Base-by-base conservation (phyloP, 2,113 vertebrate species). In the Psittacus erithacus region DNA sequence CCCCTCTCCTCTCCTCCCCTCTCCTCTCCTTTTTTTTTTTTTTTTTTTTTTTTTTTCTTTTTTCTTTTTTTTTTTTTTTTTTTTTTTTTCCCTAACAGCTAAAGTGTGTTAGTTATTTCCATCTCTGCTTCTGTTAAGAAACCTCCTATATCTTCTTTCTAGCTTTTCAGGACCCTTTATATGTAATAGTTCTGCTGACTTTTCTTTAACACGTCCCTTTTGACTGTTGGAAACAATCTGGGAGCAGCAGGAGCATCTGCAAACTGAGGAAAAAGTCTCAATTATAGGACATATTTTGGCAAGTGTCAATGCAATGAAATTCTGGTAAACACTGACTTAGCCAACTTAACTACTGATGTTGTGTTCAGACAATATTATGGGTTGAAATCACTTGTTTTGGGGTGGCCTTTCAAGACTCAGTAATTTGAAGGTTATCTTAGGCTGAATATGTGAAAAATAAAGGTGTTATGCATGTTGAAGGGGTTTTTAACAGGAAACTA, bases 251-350 rank as follows among this genome's bases (percentile, higher is more conserved):
- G 76, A 81, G 86, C 90, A 92, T 24, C 38, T 70, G 79, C 57
- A 59, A 95, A 60, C 71, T 33, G 59, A 93, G 71, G 62, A 69
- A 80, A 80, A 81, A 59, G 63, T 92, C 88, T 97, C 91, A 88
- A 39, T 92, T 93, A 90, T 76, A 94, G 91, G 68, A 90, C 53
- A 53, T 73, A 59, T 33, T 73, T 97, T 90, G 76, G 88, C 88
- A 81, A 95, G 68, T 81, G 46, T 77, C 71, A 86, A 10, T 33
- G 62, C 63, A 93, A 53, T 6, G 86, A 86, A 90, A 90, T 88
- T 95, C 71, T 90, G 94, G 80, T 67, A 92, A 93, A 90, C 60
- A 82, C 70, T 50, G 68, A 83, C 60, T 63, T 63, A 80, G 73
- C 64, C 80, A 88, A 70, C 46, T 63, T 62, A 77, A 79, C 38